Evolutionary conservation across 2,113 vertebrate genomes (phyloP), one percentile per base, ranked within the genome.

Genomic region (Apteryx owenii): DNA sequence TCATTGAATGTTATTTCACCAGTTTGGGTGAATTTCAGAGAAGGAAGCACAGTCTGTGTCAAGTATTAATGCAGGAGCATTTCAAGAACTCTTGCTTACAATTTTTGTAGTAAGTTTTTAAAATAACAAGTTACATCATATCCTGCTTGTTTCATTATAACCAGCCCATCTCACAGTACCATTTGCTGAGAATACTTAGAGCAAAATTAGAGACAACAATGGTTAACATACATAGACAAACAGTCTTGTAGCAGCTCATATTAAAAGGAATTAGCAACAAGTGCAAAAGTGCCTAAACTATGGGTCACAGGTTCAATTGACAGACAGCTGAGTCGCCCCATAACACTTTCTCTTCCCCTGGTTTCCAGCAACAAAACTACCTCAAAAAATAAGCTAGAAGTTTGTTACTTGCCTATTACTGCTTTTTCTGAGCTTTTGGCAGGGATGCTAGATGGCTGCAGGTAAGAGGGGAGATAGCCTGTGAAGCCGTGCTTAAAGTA

Each of bases 21-120:
- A 66, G 70, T 88, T 83, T n/a, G 85, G 46, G 64, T 80, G 76
- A 89, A 85, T 94, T 91, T 89, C 51, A 81, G 93, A 92, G 86
- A 53, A 95, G 62, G 76, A 68, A 84, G 68, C 60, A 56, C 50
- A 50, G 65, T 46, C 28, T 33, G 5, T 19, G 15, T 36, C 5
- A 89, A 81, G 38, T 85, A 62, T 79, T 58, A 62, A 46, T n/a
- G 40, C 19, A 40, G 26, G 20, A 20, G 26, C 29, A 36, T 53
- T 69, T 90, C 15, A 29, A 85, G 56, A 89, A 33, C 62, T 26
- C 23, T 26, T 31, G 54, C 25, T 44, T 79, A 69, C n/a, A 62
- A 15, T 95, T 88, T 38, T 12, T 78, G 13, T 42, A 28, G 10
- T 19, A 64, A 62, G 11, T 11, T 22, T 89, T 87, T 87, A 61